Evolutionary conservation across 1,140 invertebrate genomes (phyloP).

Genomic region (Brachionus paranguensis): DNA sequence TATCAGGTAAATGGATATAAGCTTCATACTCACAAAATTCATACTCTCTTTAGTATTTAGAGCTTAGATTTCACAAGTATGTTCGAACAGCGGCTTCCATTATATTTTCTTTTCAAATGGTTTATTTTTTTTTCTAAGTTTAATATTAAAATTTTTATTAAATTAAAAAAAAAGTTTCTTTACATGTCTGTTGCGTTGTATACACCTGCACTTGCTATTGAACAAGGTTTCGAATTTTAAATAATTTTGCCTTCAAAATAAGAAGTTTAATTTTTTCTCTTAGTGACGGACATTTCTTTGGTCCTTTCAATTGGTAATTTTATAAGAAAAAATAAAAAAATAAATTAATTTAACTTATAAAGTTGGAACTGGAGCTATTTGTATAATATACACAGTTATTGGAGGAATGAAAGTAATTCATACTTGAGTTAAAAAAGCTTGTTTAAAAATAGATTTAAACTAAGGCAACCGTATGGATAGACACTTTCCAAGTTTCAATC

Average conservation of each 20-base stretch:
- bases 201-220: slow-evolving; percentile 81
- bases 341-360: not conserved
- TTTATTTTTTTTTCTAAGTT: not conserved
- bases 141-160: not conserved
- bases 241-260: not conserved
- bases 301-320: slow-evolving; percentile 27
- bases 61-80: slow-evolving; percentile 23
- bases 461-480: slow-evolving; percentile 59
- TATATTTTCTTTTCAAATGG: slow-evolving; percentile 37
- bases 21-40: no score
- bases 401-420: slow-evolving; percentile 70
- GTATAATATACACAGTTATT: slow-evolving; percentile 28
- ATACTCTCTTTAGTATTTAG: slow-evolving; percentile 60
- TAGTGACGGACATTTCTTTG: slow-evolving; percentile 21
- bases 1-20: slow-evolving; percentile 43
- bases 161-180: slow-evolving; percentile 57
- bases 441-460: not conserved
- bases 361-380: slow-evolving; percentile 39
- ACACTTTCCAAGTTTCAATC: slow-evolving; percentile 76
- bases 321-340: not conserved
- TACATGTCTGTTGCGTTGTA: slow-evolving; percentile 89
- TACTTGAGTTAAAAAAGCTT: not conserved
- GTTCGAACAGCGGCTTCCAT: not conserved
- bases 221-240: slow-evolving; percentile 68
- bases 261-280: not conserved